These are phyloP conservation scores for Lochmaea capreae DNA, from an alignment of 2,888 invertebrate species.

Conservation along the genomic window DNA sequence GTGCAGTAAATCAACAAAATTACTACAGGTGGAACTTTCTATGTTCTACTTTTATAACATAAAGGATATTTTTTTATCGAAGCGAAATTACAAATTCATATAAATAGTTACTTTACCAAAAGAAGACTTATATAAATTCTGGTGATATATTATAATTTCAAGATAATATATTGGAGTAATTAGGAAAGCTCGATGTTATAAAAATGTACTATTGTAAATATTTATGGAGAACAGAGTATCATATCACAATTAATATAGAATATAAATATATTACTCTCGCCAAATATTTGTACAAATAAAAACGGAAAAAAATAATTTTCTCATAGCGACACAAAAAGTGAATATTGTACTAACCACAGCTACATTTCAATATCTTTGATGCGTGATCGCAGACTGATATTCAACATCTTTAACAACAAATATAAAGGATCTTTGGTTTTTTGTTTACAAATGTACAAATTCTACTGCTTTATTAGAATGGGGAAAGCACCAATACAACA, in stretches of 20 bases:
- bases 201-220: too few species aligned
- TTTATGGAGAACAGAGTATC: not conserved
- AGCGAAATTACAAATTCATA: too few species aligned
- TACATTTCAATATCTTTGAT: conserved; percentile 32
- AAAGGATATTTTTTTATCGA: too few species aligned
- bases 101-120: too few species aligned
- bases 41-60: too few species aligned
- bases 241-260: not conserved
- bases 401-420: conserved; percentile 36
- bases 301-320: conserved; percentile 26
- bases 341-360: conserved; percentile 36
- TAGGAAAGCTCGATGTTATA: too few species aligned
- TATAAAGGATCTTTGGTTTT: conserved; percentile 38
- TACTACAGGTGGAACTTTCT: too few species aligned
- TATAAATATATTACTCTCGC: not conserved
- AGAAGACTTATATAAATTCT: too few species aligned
- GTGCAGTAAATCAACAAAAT: too few species aligned
- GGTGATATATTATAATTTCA: too few species aligned
- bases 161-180: too few species aligned
- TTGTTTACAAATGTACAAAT: conserved; percentile 37
- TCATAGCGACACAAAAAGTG: conserved; percentile 23
- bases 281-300: not conserved
- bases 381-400: conserved; percentile 25
- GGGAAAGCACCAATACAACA: conserved; percentile 64
- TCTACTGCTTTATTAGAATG: conserved; percentile 54